These are phyloP conservation scores for Campaea margaritaria DNA, from an alignment of 2,888 invertebrate genomes.

Conservation along the genomic window DNA sequence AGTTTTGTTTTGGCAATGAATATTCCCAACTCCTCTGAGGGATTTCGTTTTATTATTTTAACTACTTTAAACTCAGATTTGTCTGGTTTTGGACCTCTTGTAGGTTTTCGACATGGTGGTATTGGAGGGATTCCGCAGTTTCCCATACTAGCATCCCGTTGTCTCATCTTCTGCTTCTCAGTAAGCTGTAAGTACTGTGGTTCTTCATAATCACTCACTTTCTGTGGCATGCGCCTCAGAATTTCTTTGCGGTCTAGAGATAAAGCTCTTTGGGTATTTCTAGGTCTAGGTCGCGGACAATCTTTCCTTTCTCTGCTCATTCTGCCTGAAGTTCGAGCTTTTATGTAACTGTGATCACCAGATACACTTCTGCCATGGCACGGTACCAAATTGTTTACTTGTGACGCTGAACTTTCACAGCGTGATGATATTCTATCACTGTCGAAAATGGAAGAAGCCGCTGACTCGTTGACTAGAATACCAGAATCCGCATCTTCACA, in stretches of 20 bases:
- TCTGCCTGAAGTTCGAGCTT: conserved; percentile 71
- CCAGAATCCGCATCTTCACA: conserved; percentile 91
- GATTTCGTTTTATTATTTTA: conserved; percentile 82
- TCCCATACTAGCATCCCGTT: conserved; percentile 68
- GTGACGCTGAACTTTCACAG: conserved; percentile 83
- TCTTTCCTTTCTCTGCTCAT: conserved; percentile 74
- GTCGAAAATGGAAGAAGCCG: conserved; percentile 87
- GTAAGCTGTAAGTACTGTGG: conserved; percentile 78
- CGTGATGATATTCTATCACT: conserved; percentile 82
- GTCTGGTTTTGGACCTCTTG: conserved; percentile 62
- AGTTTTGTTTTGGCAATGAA: conserved; percentile 88
- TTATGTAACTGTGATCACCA: conserved; percentile 76
- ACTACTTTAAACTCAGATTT: conserved; percentile 81
- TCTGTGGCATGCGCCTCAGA: conserved; percentile 78
- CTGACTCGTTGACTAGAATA: conserved; percentile 90
- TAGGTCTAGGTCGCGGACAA: conserved; percentile 64
- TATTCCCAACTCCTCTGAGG: conserved; percentile 88
- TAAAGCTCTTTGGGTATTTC: conserved; percentile 81
- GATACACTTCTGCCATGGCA: conserved; percentile 81
- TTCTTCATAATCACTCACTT: conserved; percentile 68
- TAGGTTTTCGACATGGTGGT: conserved; percentile 75
- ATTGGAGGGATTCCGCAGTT: conserved; percentile 81
- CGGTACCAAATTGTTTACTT: conserved; percentile 66
- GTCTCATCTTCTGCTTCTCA: conserved; percentile 81
- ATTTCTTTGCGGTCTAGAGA: conserved; percentile 85